Conservation (phyloP, 1,140 invertebrate species). For the Carcinoscorpius rotundicauda region DNA sequence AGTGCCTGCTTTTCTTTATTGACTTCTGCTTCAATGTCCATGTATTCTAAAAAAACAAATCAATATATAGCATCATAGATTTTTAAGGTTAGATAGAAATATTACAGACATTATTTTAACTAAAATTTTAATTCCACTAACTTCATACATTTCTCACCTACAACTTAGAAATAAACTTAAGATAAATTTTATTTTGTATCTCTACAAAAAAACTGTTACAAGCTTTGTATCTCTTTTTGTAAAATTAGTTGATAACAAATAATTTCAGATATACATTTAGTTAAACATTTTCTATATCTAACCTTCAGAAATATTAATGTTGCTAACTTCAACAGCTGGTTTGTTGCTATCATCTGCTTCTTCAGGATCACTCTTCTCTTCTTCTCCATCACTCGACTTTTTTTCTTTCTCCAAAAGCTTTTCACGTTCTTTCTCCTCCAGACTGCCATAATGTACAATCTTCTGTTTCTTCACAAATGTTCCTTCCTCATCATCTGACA, state of each 20-base stretch:
- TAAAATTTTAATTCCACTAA: slow-evolving; percentile 32
- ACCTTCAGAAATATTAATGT: slow-evolving; percentile 31
- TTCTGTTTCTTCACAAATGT: slow-evolving; percentile 58
- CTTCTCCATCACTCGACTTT: slow-evolving; percentile 28
- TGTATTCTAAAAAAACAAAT: slow-evolving; percentile 51
- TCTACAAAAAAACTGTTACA: no score
- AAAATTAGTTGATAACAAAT: no score
- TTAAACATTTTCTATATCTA: slow-evolving; percentile 38
- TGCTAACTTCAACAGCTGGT: slow-evolving; percentile 34
- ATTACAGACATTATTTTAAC: slow-evolving; percentile 34
- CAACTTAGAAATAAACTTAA: no score
- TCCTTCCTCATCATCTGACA: slow-evolving; percentile 81
- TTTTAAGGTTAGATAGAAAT: no score
- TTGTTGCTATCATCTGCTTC: slow-evolving; percentile 33
- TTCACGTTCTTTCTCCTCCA: slow-evolving; percentile 59
- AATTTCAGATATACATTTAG: slow-evolving; percentile 1
- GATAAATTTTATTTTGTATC: no score
- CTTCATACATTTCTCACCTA: no score
- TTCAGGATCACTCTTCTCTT: slow-evolving; percentile 38
- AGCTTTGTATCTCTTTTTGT: no score
- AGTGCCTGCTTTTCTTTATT: slow-evolving; percentile 75
- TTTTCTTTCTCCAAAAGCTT: slow-evolving; percentile 33
- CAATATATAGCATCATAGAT: no score
- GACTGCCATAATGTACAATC: slow-evolving; percentile 70
- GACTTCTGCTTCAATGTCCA: slow-evolving; percentile 73